Evolutionary conservation across 2,113 vertebrate genomes (phyloP), one percentile per base, ranked within the genome.

Genomic region (Protomyctophum bolini): DNA sequence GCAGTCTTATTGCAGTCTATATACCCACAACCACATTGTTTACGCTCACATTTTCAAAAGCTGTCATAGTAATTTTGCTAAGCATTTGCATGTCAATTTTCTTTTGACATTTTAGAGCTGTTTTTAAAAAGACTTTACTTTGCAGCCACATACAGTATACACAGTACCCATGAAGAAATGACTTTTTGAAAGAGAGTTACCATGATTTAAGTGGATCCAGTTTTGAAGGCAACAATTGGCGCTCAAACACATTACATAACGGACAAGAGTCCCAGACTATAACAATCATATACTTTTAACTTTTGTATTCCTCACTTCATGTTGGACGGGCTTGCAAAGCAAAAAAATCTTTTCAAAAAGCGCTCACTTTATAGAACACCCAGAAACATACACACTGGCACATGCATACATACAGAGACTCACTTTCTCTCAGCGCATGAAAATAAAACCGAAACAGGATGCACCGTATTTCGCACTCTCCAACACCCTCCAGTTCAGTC

Each of bases 371-470:
- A 77, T 55, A 67, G 65, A 62, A 82, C 54, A 79, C 80, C 62
- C 75, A 66, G 8, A 71, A 77, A 83, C 86, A 82, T 48, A 84
- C 90, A 71, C 74, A 65, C 78, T 76, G 79, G 58, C 76, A 88
- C 87, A 91, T 91, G 91, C 88, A 90, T 82, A 87, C 88, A 77
- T 21, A 84, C 21, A 84, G 68, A 81, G 60, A 80, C 75, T 79
- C 77, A 75, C 80, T 84, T 21, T 21, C 48, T 41, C 48, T 48
- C 74, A 65, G 75, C 74, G 77, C 0, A 12, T 79, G 49, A 68
- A 80, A 62, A 58, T 59, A 65, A 82, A 82, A 64, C 49, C 21
- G 66, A 78, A 79, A 71, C 41, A 41, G 33, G 6, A 8, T 21
- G 9, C 48, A 55, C 70, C 67, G 67, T 56, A 50, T 52, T 51